phyloP scores from a whole-genome alignment of 2,797 vertebrate species.

The Phoxinus dragarum region DNA sequence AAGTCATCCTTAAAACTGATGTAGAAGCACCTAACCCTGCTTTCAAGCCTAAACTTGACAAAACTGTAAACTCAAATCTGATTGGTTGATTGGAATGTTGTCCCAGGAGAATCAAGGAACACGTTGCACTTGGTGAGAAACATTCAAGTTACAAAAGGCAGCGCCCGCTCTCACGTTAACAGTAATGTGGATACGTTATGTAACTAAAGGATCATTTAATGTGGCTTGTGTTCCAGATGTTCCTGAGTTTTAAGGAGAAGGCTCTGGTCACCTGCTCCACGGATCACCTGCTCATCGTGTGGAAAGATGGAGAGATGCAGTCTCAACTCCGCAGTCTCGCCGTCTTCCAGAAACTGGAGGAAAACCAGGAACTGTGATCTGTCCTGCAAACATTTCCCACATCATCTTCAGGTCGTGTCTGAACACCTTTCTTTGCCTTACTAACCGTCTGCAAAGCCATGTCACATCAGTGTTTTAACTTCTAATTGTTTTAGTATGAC shows the following conservation, averaged over 20 bases:
- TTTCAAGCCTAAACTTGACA: background rate
- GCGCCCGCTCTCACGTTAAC: background rate
- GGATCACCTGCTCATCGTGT: conserved; percentile 93
- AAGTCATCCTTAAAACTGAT: too few species aligned
- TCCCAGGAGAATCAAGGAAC: too few species aligned
- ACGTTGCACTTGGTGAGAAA: background rate
- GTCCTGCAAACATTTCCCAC: background rate
- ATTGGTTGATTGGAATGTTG: background rate
- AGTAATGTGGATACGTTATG: background rate
- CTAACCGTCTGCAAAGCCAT: background rate
- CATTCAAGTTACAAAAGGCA: background rate
- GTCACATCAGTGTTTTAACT: conserved; percentile 1
- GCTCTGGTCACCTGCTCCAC: conserved; percentile 92
- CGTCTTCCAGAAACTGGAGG: conserved; percentile 90
- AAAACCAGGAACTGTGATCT: conserved; percentile 80
- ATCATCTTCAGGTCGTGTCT: background rate
- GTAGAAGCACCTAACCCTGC: too few species aligned
- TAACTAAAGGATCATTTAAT: background rate
- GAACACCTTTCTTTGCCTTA: background rate
- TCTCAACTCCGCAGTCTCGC: conserved; percentile 88
- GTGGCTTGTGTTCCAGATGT: conserved; percentile 84
- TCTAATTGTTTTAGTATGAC: background rate
- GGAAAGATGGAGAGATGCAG: conserved; percentile 92
- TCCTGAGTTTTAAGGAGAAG: conserved; percentile 87
- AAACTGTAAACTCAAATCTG: too few species aligned